These are phyloP conservation scores for Trichopoda pennipes DNA, from an alignment of 2,888 invertebrate species.

Conservation along the genomic window DNA sequence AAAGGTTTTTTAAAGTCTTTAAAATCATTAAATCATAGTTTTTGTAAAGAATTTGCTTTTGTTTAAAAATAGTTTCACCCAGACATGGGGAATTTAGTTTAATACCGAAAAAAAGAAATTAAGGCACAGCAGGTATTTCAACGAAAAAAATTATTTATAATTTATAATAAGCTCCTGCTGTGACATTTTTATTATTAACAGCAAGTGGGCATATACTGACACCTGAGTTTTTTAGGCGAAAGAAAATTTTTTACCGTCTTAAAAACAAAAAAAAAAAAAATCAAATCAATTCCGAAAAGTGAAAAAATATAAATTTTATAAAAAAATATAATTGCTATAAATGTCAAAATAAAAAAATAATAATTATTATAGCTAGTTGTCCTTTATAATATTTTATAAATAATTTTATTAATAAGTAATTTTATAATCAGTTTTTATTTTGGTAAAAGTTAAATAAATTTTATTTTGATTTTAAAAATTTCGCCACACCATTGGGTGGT, in stretches of 20 bases:
- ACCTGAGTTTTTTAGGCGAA: neutral
- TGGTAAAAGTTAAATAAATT: too few relatives aligned
- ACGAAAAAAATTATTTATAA: neutral
- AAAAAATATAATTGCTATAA: too few relatives aligned
- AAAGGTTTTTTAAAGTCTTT: neutral
- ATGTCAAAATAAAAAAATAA: too few relatives aligned
- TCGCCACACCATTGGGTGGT: too few relatives aligned
- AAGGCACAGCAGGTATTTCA: constrained; percentile 10
- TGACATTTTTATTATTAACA: neutral
- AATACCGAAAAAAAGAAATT: neutral
- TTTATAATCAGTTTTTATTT: too few relatives aligned
- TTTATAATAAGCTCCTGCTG: constrained; percentile 35
- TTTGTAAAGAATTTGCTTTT: constrained; percentile 23
- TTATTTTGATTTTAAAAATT: too few relatives aligned
- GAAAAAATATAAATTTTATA: neutral
- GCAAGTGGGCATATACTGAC: neutral
- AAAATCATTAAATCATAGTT: neutral
- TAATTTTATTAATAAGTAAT: too few relatives aligned
- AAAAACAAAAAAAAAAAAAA: neutral
- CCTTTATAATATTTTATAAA: too few relatives aligned
- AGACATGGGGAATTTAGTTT: constrained; percentile 16
- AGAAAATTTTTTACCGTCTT: too few relatives aligned
- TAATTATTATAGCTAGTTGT: too few relatives aligned
- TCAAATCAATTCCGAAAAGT: neutral
- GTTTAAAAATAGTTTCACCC: neutral